Evolutionary conservation across 2,888 invertebrate genomes (phyloP).

Genomic region (Chloroclystis v-ata): DNA sequence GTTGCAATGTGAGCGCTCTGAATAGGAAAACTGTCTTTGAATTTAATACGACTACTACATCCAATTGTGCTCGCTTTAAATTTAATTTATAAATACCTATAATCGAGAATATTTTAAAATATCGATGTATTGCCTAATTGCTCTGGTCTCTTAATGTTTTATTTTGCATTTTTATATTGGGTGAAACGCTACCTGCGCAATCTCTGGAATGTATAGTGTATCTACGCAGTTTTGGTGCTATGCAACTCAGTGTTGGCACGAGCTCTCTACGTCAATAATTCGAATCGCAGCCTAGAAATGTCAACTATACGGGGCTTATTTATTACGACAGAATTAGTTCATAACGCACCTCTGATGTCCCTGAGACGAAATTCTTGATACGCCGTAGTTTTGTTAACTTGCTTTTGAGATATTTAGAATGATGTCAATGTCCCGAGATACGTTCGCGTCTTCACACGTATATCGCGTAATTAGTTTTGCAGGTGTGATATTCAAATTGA

Average conservation of each 20-base stretch:
- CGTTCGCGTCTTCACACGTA: slow-evolving; percentile 22
- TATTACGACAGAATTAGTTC: slow-evolving; percentile 67
- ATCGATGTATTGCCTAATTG: no score
- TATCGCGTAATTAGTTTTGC: slow-evolving; percentile 1
- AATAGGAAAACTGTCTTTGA: slow-evolving; percentile 26
- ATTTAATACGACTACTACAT: not conserved
- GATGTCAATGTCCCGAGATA: slow-evolving; percentile 23
- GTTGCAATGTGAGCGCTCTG: slow-evolving; percentile 26
- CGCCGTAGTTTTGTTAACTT: slow-evolving; percentile 36
- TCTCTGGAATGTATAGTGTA: slow-evolving; percentile 7
- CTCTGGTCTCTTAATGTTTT: no score
- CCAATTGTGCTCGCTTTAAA: not conserved
- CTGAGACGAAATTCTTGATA: slow-evolving; percentile 49
- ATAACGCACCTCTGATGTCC: slow-evolving; percentile 49
- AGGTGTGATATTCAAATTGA: slow-evolving; percentile 5
- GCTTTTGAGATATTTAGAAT: slow-evolving; percentile 27
- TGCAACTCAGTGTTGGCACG: slow-evolving; percentile 60
- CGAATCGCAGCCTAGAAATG: slow-evolving; percentile 70
- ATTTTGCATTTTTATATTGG: not conserved
- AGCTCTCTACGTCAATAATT: slow-evolving; percentile 64
- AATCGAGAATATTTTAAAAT: no score
- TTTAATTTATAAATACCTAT: no score
- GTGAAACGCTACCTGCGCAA: not conserved
- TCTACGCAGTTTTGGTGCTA: slow-evolving; percentile 20
- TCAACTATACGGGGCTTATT: slow-evolving; percentile 65